These are phyloP conservation scores for Equus quagga DNA, from an alignment of 2,113 vertebrate species.

Conservation along the genomic window DNA sequence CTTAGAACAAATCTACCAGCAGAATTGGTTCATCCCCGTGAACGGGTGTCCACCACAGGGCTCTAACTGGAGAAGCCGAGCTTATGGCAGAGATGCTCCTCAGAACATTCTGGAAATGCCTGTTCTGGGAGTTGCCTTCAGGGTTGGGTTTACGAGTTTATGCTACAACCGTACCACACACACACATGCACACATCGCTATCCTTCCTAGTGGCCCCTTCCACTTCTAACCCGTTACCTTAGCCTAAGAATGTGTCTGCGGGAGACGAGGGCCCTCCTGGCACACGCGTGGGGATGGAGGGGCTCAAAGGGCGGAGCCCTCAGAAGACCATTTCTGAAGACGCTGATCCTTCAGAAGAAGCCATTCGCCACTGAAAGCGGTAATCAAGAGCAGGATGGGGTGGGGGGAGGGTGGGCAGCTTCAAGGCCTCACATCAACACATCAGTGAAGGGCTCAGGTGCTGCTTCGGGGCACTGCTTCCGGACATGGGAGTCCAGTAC, in stretches of 20 bases:
- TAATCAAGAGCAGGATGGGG: background rate
- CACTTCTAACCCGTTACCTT: background rate
- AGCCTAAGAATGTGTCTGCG: background rate
- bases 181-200: fast-evolving
- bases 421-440: background rate
- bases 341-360: background rate
- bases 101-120: fast-evolving
- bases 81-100: fast-evolving
- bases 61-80: background rate
- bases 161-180: fast-evolving
- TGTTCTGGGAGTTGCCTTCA: background rate
- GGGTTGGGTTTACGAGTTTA: background rate
- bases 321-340: background rate
- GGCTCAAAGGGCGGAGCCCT: background rate
- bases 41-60: fast-evolving
- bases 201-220: background rate
- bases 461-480: fast-evolving
- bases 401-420: background rate
- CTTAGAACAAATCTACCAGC: background rate
- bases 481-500: fast-evolving
- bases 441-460: background rate
- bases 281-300: fast-evolving
- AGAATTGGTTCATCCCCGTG: fast-evolving
- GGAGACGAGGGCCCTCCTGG: background rate
- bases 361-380: fast-evolving